These are phyloP conservation scores for Caenorhabditis brenneri DNA, from an alignment of 1,140 invertebrate genomes.

Conservation along the genomic window DNA sequence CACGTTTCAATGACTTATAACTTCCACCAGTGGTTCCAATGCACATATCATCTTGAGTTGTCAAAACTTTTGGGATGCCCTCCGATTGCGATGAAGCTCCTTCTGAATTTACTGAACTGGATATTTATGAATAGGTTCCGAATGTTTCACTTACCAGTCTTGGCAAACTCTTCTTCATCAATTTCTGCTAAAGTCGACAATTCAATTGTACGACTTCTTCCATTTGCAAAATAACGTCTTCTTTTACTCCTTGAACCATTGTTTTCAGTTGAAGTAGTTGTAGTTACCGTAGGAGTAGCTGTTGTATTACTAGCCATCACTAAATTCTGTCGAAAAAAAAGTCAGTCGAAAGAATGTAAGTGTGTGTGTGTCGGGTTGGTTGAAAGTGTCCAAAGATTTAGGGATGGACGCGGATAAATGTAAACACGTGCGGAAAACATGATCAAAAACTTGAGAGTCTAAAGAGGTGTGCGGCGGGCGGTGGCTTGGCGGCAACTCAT, in stretches of 20 bases:
- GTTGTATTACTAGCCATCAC: background rate
- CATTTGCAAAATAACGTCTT: slow-evolving; percentile 36
- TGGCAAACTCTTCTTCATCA: slow-evolving; percentile 35
- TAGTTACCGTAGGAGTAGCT: background rate
- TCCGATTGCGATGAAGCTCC: slow-evolving; percentile 1
- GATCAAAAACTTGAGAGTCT: slow-evolving; percentile 42
- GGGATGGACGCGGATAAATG: slow-evolving; percentile 16
- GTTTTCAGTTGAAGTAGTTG: background rate
- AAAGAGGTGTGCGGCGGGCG: background rate
- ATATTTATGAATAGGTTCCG: background rate
- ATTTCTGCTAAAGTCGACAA: slow-evolving; percentile 16
- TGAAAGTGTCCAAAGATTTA: background rate
- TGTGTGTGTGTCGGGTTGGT: background rate
- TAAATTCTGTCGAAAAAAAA: background rate
- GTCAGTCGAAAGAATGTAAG: too few relatives aligned
- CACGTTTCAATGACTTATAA: slow-evolving; percentile 22
- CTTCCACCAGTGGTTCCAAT: slow-evolving; percentile 15
- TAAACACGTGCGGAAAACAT: slow-evolving; percentile 39
- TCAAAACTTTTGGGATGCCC: background rate
- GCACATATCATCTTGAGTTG: slow-evolving; percentile 31
- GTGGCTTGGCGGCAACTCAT: slow-evolving; percentile 25
- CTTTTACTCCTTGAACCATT: background rate
- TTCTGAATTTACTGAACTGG: background rate
- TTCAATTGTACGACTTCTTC: slow-evolving; percentile 21
- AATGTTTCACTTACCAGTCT: background rate